Evolutionary conservation across 2,797 vertebrate genomes (phyloP).

Genomic region (Falco cherrug): DNA sequence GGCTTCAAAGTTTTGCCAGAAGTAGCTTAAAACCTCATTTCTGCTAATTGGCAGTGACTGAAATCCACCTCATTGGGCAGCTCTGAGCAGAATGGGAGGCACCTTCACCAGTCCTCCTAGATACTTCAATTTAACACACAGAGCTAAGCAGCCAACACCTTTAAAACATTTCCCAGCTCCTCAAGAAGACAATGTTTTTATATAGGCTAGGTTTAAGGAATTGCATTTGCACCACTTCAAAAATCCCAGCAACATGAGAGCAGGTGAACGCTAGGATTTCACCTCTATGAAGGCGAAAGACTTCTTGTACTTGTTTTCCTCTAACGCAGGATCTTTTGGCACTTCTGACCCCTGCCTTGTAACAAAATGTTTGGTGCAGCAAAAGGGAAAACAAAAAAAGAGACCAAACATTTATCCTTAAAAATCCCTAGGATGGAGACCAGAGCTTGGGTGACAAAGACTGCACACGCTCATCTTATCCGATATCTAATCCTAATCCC

Average conservation of each 20-base stretch:
- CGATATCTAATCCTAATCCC: neutral
- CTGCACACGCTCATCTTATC: rapidly evolving
- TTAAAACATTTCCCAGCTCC: neutral
- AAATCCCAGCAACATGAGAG: neutral
- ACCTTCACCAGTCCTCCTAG: neutral
- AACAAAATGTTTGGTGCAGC: neutral
- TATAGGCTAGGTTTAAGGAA: neutral
- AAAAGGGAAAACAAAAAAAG: neutral
- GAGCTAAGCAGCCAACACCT: neutral
- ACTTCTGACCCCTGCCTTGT: neutral
- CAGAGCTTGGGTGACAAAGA: neutral
- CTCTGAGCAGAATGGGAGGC: neutral
- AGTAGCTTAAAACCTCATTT: neutral
- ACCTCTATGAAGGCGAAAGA: neutral
- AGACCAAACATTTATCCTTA: neutral
- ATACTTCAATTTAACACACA: neutral
- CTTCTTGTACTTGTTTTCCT: neutral
- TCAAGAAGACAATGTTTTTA: neutral
- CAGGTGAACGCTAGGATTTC: neutral
- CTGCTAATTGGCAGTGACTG: neutral
- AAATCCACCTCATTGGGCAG: neutral
- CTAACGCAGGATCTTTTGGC: neutral
- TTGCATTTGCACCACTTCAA: neutral
- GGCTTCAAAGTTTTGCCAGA: neutral
- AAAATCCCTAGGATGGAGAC: neutral